These are phyloP conservation scores for Cremastinae sp. DNA, from an alignment of 2,888 invertebrate species.

Conservation along the genomic window DNA sequence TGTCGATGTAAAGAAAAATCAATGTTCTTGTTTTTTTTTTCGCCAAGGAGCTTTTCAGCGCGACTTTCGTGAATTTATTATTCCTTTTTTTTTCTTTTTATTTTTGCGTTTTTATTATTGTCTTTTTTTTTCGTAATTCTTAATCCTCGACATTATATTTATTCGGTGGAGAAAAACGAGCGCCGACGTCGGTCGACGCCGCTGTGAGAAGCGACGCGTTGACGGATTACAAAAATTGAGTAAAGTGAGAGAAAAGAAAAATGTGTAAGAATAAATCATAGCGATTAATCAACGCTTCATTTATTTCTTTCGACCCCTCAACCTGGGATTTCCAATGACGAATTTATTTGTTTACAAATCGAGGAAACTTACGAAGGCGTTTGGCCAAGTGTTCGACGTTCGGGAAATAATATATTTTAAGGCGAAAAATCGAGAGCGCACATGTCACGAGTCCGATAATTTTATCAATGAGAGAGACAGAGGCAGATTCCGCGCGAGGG, in stretches of 20 bases:
- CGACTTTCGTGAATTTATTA: conserved; percentile 53
- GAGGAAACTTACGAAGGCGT: too few relatives aligned
- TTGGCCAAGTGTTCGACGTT: not conserved
- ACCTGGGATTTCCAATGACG: not conserved
- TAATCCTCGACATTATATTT: conserved; percentile 61
- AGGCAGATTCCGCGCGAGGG: too few relatives aligned
- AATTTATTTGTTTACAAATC: not conserved
- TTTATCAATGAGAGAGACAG: too few relatives aligned
- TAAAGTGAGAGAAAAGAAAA: too few relatives aligned
- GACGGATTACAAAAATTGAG: conserved; percentile 63
- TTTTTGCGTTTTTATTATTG: conserved; percentile 19
- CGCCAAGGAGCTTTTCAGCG: conserved; percentile 34
- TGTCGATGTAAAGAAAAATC: conserved; percentile 3
- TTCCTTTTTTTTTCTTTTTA: conserved; percentile 28
- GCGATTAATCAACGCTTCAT: conserved; percentile 67
- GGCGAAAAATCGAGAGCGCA: not conserved
- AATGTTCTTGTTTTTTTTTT: too few relatives aligned
- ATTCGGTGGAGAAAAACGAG: conserved; percentile 53
- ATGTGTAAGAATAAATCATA: conserved; percentile 75
- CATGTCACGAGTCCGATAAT: conserved; percentile 1
- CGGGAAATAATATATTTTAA: not conserved
- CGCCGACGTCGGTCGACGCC: conserved; percentile 40
- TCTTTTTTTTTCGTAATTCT: conserved; percentile 57
- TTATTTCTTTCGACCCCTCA: not conserved
- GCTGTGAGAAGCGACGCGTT: conserved; percentile 17